Evolutionary conservation across 2,888 invertebrate species (phyloP), one percentile per base, ranked within the genome.

Genomic region (Megamerina dolium): DNA sequence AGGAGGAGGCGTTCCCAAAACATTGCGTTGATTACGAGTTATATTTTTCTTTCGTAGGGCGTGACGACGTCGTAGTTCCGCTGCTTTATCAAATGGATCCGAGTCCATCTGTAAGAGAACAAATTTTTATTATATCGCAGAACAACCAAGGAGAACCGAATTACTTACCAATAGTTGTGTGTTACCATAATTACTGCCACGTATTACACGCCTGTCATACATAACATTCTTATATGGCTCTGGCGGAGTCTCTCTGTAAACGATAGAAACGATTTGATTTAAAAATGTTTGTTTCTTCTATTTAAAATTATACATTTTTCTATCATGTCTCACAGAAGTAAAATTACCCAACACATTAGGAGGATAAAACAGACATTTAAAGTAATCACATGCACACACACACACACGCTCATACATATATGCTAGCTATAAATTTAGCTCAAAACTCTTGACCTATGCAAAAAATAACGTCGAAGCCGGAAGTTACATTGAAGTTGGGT

Each of bases 151-250:
- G 10, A 23, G 6, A 23, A 23, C 6, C 10, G 6, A 6, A 23
- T 6, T 50, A 63, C 61, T 57, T 53, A 68, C 67, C 54, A 64
- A 50, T 48, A 63, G 52, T 17, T 59, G 50, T 35, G 59, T 48
- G 14, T 43, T 41, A 67, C 71, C 61, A 72, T 81, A 85, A 50
- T 86, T 90, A 70, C 83, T 87, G 56, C 92, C 93, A 57, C 92
- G 80, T 57, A 86, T 81, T 44, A 93, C 83, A 59, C 91, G 79
- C 61, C 83, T 82, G 68, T 94, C 93, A 73, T 83, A 87, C 91
- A 92, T 93, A 64, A 93, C 77, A 75, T 93, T 93, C 60, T 81
- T 80, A 68, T 83, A 85, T 9, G 78, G 76, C 59, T 67, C 68
- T 29, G 61, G 62, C 38, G 60, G 62, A 41, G 57, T 50, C 53